A percentile compares a stretch with the other conserved stretches of the same genome.
Conservation (phyloP, 2,888 invertebrate genomes). For the Phyllotreta cruciferae region DNA sequence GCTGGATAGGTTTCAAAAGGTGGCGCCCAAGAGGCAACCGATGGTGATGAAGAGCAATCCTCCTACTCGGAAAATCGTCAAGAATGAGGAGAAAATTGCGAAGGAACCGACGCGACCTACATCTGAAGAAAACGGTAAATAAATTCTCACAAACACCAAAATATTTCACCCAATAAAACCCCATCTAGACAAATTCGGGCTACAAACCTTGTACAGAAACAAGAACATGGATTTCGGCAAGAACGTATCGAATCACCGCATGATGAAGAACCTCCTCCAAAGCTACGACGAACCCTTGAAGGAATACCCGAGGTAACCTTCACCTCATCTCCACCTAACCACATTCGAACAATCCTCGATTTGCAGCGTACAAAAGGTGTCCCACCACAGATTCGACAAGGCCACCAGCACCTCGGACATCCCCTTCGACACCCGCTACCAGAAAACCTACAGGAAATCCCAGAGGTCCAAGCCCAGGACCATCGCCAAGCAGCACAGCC, state of each 20-base stretch:
- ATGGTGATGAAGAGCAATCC: conserved; percentile 8
- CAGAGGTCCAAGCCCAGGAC: conserved; percentile 1
- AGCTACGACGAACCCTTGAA: conserved; percentile 33
- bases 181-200: conserved; percentile 7
- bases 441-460: background rate
- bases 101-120: background rate
- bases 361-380: background rate
- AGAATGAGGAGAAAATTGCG: background rate
- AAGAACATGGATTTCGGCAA: conserved; percentile 41
- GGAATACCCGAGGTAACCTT: background rate
- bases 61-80: background rate
- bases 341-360: background rate
- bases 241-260: conserved; percentile 45
- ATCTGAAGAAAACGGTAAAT: background rate
- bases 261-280: conserved; percentile 46
- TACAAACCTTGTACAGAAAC: conserved; percentile 42
- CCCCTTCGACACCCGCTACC: background rate
- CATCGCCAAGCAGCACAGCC: no score
- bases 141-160: background rate
- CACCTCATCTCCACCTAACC: background rate
- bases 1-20: conserved; percentile 41
- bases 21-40: conserved; percentile 29
- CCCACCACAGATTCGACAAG: background rate
- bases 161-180: background rate
- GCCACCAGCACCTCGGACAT: conserved; percentile 13